Evolutionary conservation across 2,888 invertebrate genomes (phyloP).

Genomic region (Entomobrya multifasciata): DNA sequence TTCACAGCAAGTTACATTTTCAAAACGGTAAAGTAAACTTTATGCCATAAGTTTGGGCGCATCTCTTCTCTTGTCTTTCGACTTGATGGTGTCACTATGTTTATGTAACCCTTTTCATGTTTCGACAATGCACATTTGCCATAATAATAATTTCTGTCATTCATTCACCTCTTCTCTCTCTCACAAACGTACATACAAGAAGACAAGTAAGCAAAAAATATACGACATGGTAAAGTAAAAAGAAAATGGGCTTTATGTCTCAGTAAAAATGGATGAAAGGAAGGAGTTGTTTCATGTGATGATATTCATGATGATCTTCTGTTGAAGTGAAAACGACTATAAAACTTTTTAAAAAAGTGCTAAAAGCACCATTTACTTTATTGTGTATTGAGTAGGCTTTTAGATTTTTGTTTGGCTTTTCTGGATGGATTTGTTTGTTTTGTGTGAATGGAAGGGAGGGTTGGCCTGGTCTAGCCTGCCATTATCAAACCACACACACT

Average conservation of each 20-base stretch:
- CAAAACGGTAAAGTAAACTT: neutral
- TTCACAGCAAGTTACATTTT: conserved; percentile 23
- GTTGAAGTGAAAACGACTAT: conserved; percentile 28
- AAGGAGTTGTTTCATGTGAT: neutral
- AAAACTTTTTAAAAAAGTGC: conserved; percentile 34
- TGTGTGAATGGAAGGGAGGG: conserved; percentile 11
- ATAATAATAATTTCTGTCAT: conserved; percentile 57
- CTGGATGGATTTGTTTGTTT: conserved; percentile 1
- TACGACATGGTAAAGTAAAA: neutral
- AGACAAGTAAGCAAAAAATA: neutral
- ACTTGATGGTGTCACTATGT: conserved; percentile 46
- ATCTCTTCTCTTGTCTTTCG: neutral
- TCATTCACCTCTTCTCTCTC: conserved; percentile 11
- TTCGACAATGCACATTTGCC: conserved; percentile 30
- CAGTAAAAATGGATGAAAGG: neutral
- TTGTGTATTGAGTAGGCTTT: neutral
- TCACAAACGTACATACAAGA: neutral
- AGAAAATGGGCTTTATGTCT: neutral
- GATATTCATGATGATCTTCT: too few species aligned
- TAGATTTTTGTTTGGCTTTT: neutral
- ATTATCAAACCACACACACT: neutral
- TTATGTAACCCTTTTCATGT: conserved; percentile 56
- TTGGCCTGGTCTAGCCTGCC: conserved; percentile 37
- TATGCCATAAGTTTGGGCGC: neutral
- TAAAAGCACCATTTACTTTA: conserved; percentile 39